These are phyloP conservation scores for Clarias fuscus DNA, from an alignment of 2,797 vertebrate genomes.

Conservation along the genomic window DNA sequence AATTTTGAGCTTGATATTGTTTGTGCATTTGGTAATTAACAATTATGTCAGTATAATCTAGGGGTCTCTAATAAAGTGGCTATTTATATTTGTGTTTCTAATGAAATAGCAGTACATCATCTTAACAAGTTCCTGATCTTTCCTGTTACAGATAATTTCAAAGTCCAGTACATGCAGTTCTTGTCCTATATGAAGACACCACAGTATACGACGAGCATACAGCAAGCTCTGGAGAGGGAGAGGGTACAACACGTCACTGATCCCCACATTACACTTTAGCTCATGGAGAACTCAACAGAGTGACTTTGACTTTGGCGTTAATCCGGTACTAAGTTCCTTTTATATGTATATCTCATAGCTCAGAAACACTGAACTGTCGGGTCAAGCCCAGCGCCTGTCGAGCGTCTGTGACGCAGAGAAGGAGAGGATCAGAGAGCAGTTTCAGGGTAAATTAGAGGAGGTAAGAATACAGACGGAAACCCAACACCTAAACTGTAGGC, in stretches of 20 bases:
- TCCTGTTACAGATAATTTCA: conserved; percentile 86
- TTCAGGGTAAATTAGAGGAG: conserved; percentile 96
- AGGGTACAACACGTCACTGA: conserved; percentile 76
- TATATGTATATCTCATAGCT: conserved; percentile 70
- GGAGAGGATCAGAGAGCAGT: conserved; percentile 90
- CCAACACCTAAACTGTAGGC: not conserved
- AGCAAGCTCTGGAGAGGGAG: conserved; percentile 93
- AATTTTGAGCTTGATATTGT: too few species aligned
- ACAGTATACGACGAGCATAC: conserved; percentile 91
- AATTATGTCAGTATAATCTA: not conserved
- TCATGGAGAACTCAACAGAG: not conserved
- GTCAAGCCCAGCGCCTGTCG: conserved; percentile 89
- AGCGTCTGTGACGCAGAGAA: conserved; percentile 92
- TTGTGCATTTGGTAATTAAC: too few species aligned
- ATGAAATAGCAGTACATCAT: not conserved
- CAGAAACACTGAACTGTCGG: conserved; percentile 87
- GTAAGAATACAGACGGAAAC: conserved; percentile 63
- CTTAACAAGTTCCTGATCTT: not conserved
- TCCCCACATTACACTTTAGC: not conserved
- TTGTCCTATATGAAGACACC: conserved; percentile 95
- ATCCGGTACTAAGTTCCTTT: not conserved
- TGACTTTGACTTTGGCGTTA: not conserved
- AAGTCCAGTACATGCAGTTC: conserved; percentile 97
- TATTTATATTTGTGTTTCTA: not conserved
- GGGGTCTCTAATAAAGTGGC: not conserved